Evolutionary conservation across 2,888 invertebrate genomes (phyloP), one percentile per base, ranked within the genome.

Genomic region (Mimachlamys varia): DNA sequence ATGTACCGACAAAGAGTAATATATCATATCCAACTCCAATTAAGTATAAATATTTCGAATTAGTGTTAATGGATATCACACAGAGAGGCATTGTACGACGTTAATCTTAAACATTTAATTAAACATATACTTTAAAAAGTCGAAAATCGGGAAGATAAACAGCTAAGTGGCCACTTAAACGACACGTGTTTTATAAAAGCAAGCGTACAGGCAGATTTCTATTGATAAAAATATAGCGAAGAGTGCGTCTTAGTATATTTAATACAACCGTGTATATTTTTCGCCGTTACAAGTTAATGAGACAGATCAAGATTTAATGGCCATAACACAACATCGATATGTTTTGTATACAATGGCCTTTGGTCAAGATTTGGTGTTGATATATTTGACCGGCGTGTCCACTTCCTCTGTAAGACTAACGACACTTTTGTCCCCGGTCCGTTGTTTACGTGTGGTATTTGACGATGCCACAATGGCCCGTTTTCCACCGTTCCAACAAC

Each of bases 121-220:
- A 76, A 76, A 76, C 76, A 76, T 76, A 76, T 76, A 76, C 76
- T 76, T 76, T 76, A 76, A 76, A 76, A 76, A 76, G 76, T 76
- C 76, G 76, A 76, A 76, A 76, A 76, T 76, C 76, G 76, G 76
- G 76, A 76, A 76, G 76, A 76, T 76, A 27, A 76, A 76, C 76
- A 76, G 76, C 22, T 27, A 76, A 76, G 76, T 33, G 76, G 33
- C 7, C 76, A 76, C 33, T 76, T 33, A 76, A 58, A 33, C 33
- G 76, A 12, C 76, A 76, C 76, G 76, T 76, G 76, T 76, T 76
- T 76, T 76, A 76, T 76, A 76, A 27, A 76, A 76, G 76, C 76
- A 76, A 33, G 76, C 76, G 27, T 76, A 76, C 76, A 33, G 76
- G 27, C 27, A 33, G 33, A 76, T 33, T 76, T 12, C 76, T 76